Base-by-base conservation (phyloP, 2,113 vertebrate species). In the Ascaphus truei region DNA sequence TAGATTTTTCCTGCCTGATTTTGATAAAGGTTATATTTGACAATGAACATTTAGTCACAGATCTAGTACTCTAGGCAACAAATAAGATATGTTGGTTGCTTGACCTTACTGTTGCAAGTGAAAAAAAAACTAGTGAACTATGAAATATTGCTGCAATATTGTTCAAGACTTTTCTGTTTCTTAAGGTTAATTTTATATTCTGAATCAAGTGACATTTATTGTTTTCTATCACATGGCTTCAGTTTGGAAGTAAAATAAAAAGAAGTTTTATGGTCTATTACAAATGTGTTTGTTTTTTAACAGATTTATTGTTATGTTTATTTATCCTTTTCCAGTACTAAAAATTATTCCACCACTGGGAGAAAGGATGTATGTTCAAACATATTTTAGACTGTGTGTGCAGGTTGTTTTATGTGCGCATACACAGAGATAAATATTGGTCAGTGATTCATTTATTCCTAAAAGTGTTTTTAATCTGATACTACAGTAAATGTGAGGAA, bases 51-150 rank as follows among this genome's bases (percentile, higher is more conserved):
- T 65, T 65, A n/a, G n/a, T n/a, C n/a, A n/a, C 41, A 65, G 31
- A 65, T 47, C 20, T 47, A 12, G 23, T 41, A 65, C 62, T 65
- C 33, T 41, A 41, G 62, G 62, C 62, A 41, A 65, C 48, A 65
- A 65, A 65, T 53, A 65, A 55, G 33, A 53, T 53, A 29, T 41
- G 62, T 29, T 41, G 48, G 15, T 39, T 37, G 34, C 37, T 65
- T 65, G 62, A 65, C 62, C 62, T 65, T 65, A 65, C 16, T 65
- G 53, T 65, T 65, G 48, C 62, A 65, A 65, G 62, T 65, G 62
- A 65, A 48, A 65, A 48, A 65, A 65, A 53, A 65, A 53, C 48
- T 23, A 16, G 33, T 53, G 50, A 65, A 53, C 62, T 65, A 65
- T 65, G 62, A 65, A 65, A 65, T 65, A 65, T 65, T 41, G 62